A percentile compares a stretch with the other conserved stretches of the same genome.
Evolutionary conservation across 2,888 invertebrate genomes (phyloP).

Genomic region (Linnaemya vulpina): DNA sequence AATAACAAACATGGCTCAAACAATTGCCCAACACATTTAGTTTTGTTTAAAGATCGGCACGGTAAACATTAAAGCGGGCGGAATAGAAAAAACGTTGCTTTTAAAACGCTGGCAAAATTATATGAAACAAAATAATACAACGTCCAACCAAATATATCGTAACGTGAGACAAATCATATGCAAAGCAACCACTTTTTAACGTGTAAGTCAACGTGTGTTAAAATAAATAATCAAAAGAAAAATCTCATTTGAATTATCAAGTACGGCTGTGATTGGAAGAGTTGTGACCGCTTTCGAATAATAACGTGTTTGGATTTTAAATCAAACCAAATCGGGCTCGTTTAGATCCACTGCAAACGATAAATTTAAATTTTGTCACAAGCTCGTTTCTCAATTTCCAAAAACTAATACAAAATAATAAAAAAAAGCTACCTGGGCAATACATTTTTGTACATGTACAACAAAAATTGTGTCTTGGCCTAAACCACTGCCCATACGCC

Average conservation of each 20-base stretch:
- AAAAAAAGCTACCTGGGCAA: constrained; percentile 16
- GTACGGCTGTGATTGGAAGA: constrained; percentile 37
- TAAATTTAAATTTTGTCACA: constrained; percentile 55
- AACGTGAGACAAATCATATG: neutral
- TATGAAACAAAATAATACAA: neutral
- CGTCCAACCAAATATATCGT: neutral
- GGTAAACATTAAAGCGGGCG: constrained; percentile 60
- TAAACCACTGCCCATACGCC: neutral
- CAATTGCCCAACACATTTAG: constrained; percentile 66
- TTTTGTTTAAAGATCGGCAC: constrained; percentile 68
- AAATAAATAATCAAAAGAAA: neutral
- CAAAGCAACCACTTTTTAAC: neutral
- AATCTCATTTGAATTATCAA: constrained; percentile 20
- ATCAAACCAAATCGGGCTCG: constrained; percentile 25
- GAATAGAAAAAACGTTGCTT: neutral
- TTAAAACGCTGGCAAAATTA: constrained; percentile 19
- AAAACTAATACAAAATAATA: constrained; percentile 15
- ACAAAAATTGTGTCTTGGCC: constrained; percentile 8
- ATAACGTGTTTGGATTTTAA: constrained; percentile 68
- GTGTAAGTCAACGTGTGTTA: neutral
- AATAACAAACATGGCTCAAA: constrained; percentile 62
- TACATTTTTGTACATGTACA: neutral
- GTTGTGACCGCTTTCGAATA: constrained; percentile 56
- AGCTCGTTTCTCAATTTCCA: constrained; percentile 36
- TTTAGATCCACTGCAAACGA: constrained; percentile 23